Conservation (phyloP, 2,888 invertebrate species). For the Cataglyphis cursor region DNA sequence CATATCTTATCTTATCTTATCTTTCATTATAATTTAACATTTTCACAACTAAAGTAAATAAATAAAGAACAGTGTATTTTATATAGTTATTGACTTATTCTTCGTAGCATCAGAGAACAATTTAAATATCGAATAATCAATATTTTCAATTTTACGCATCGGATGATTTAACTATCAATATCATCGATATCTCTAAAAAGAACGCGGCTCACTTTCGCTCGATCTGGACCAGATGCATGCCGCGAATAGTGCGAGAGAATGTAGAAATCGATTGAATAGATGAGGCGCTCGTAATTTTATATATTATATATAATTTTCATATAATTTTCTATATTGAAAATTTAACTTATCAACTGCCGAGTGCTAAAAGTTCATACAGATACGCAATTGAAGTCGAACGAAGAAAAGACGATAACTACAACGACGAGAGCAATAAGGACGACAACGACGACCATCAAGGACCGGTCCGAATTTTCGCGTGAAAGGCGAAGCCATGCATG, state of each 20-base stretch:
- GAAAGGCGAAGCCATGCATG: conserved; percentile 48
- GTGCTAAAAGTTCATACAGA: conserved; percentile 9
- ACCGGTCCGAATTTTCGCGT: conserved; percentile 61
- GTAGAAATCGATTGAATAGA: conserved; percentile 17
- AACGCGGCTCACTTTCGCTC: conserved; percentile 74
- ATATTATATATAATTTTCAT: not conserved
- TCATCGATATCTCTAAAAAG: conserved; percentile 32
- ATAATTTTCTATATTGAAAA: conserved; percentile 1
- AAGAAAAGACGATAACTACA: conserved; percentile 22
- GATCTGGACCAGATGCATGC: conserved; percentile 67
- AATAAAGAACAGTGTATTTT: not conserved
- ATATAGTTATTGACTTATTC: not conserved
- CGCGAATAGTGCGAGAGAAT: conserved; percentile 64
- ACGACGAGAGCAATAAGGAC: not conserved
- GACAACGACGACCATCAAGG: not conserved
- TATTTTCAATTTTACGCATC: conserved; percentile 5
- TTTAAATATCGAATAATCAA: conserved; percentile 10
- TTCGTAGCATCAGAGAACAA: not conserved
- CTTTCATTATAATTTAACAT: conserved; percentile 15
- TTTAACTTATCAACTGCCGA: not conserved
- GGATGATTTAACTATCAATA: conserved; percentile 41
- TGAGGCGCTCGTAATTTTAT: conserved; percentile 1
- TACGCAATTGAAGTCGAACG: conserved; percentile 57
- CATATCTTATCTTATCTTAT: not conserved
- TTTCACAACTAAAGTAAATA: not conserved